Evolutionary conservation across 64 coral and sea anemone genomes (phyloP).

Genomic region (Trachythela sp.): DNA sequence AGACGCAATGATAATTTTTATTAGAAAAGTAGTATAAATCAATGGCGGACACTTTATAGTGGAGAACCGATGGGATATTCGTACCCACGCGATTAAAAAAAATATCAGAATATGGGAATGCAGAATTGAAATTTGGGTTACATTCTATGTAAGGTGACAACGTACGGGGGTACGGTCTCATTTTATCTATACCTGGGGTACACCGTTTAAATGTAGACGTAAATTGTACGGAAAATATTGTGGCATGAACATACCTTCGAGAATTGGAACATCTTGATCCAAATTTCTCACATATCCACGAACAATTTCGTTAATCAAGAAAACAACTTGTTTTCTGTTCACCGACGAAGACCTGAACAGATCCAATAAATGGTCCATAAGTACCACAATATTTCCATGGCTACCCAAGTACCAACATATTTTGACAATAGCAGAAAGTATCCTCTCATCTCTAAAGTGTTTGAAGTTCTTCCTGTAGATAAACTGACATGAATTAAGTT

Average conservation of each 20-base stretch:
- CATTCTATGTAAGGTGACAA: no score
- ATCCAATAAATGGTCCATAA: slow-evolving; percentile 83
- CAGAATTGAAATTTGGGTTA: no score
- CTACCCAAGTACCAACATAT: slow-evolving; percentile 74
- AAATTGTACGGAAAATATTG: no score
- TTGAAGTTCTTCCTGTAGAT: slow-evolving; percentile 65
- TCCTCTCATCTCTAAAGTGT: slow-evolving; percentile 84
- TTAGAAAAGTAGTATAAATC: not conserved
- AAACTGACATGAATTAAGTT: not conserved
- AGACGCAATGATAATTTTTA: not conserved
- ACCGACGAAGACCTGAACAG: slow-evolving; percentile 67
- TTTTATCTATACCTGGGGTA: no score
- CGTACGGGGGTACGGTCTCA: no score
- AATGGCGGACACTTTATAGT: not conserved
- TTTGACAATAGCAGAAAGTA: slow-evolving; percentile 43
- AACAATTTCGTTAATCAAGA: slow-evolving; percentile 84
- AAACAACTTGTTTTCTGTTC: slow-evolving; percentile 73
- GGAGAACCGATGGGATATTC: no score
- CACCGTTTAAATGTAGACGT: no score
- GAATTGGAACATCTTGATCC: not conserved
- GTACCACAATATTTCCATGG: slow-evolving; percentile 69
- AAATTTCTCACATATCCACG: slow-evolving; percentile 25
- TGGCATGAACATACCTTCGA: slow-evolving; percentile 24
- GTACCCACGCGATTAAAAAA: no score
- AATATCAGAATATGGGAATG: no score